Conservation (phyloP, 2,797 vertebrate species). For the Pseudochaenichthys georgianus region DNA sequence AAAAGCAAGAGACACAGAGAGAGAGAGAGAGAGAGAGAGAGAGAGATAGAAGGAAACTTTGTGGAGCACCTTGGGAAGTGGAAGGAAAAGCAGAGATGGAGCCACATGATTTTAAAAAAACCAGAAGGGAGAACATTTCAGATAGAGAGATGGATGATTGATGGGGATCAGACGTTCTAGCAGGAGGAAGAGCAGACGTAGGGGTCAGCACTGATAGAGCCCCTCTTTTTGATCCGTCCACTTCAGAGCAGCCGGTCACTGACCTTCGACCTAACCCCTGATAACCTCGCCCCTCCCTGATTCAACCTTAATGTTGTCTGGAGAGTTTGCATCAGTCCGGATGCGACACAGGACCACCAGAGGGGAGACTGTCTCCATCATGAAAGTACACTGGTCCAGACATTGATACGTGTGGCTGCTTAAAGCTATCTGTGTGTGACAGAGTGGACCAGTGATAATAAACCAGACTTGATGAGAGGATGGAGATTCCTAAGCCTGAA, state of each 20-base stretch:
- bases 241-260: conserved; percentile 39
- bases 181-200: conserved; percentile 36
- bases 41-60: conserved; percentile 4
- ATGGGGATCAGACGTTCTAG: neutral
- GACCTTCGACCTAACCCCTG: conserved; percentile 67
- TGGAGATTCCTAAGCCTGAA: conserved; percentile 30
- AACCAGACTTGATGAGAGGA: conserved; percentile 33
- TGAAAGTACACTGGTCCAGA: conserved; percentile 48
- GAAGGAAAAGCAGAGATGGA: conserved; percentile 34
- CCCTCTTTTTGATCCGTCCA: conserved; percentile 35
- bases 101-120: conserved; percentile 36
- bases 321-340: conserved; percentile 13
- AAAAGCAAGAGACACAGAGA: no score
- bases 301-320: conserved; percentile 24
- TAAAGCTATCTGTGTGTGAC: conserved; percentile 24
- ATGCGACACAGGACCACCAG: conserved; percentile 4
- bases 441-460: conserved; percentile 39
- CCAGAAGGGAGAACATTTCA: neutral
- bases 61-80: conserved; percentile 22
- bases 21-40: no score
- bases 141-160: conserved; percentile 17
- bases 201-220: conserved; percentile 41
- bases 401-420: conserved; percentile 46
- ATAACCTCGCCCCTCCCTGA: conserved; percentile 51
- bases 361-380: neutral